These are phyloP conservation scores for Damaliscus lunatus DNA, from an alignment of 2,113 vertebrate species.

Conservation along the genomic window DNA sequence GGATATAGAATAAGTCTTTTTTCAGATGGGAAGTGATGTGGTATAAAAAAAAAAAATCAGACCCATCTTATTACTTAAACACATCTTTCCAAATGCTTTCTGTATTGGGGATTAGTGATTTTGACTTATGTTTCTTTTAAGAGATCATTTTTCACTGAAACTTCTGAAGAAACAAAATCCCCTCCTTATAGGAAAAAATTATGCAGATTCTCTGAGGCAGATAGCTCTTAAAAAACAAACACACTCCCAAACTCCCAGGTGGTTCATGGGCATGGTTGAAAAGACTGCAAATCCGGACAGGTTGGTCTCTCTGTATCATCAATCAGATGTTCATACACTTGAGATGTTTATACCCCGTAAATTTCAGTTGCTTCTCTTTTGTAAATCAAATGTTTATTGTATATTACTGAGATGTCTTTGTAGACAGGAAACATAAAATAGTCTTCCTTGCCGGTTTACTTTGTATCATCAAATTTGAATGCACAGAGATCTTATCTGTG, in stretches of 20 bases:
- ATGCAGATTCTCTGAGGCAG: neutral
- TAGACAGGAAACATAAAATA: neutral
- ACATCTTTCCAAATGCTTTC: neutral
- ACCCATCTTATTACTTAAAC: neutral
- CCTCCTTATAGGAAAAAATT: neutral
- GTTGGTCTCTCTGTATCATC: slow-evolving; percentile 11
- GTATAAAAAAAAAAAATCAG: neutral
- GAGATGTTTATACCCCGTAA: slow-evolving; percentile 20
- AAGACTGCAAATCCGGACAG: neutral
- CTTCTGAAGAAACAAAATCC: neutral
- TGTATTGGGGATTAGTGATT: neutral
- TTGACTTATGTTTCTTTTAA: neutral
- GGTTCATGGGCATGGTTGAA: neutral
- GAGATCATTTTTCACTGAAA: neutral
- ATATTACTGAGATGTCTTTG: neutral
- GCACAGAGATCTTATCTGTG: neutral
- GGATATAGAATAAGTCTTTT: neutral
- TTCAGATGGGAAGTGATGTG: neutral
- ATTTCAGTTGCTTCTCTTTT: slow-evolving; percentile 38
- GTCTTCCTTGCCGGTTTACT: slow-evolving; percentile 30
- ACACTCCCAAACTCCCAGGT: neutral
- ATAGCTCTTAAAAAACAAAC: neutral
- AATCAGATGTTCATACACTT: slow-evolving; percentile 17
- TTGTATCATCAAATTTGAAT: slow-evolving; percentile 45
- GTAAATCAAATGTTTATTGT: slow-evolving; percentile 51